Evolutionary conservation across 2,797 vertebrate genomes (phyloP).

Genomic region (Gymnocypris eckloni): DNA sequence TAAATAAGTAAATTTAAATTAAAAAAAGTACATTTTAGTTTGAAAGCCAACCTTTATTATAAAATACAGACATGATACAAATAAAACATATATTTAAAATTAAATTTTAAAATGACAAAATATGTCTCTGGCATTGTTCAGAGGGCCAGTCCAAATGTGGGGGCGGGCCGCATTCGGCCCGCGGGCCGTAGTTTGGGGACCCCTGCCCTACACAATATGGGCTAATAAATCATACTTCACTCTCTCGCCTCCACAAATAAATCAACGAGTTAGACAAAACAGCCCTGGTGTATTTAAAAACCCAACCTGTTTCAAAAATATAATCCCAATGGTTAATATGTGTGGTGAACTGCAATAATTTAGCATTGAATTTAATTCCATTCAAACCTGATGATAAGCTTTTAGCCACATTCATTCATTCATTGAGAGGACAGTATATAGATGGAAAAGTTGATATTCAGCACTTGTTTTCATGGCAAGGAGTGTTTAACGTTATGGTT

Average conservation of each 20-base stretch:
- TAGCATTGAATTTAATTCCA: background rate
- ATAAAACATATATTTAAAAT: too few species aligned
- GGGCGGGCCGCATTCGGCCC: too few species aligned
- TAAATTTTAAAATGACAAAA: too few species aligned
- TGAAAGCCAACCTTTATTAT: too few species aligned
- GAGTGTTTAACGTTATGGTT: constrained; percentile 6
- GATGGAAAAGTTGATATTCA: background rate
- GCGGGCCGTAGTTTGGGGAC: too few species aligned
- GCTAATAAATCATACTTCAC: background rate
- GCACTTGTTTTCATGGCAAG: background rate
- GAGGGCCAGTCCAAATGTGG: too few species aligned
- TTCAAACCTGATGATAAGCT: background rate
- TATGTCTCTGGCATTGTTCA: too few species aligned
- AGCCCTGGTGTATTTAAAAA: background rate
- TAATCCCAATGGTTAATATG: background rate
- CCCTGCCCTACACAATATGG: background rate
- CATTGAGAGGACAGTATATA: background rate
- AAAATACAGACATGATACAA: too few species aligned
- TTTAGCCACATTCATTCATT: background rate
- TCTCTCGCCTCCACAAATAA: background rate
- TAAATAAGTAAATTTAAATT: too few species aligned
- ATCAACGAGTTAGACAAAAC: background rate
- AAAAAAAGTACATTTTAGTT: too few species aligned
- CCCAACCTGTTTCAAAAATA: background rate
- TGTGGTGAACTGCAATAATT: background rate